phyloP scores from a whole-genome alignment of 2,797 vertebrate genomes.

The Tenualosa thibaudeaui region DNA sequence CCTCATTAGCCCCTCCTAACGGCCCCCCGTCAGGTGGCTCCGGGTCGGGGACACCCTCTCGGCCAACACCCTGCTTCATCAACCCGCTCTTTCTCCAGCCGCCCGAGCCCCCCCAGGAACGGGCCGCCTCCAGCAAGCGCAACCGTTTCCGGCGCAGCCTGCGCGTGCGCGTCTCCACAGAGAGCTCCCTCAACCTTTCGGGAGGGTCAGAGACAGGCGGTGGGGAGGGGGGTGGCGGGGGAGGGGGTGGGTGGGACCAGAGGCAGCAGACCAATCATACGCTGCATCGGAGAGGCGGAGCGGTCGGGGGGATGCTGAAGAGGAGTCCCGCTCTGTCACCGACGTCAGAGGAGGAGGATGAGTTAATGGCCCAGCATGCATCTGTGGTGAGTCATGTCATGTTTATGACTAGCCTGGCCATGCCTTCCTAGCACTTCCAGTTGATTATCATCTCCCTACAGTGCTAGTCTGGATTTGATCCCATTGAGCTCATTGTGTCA shows the following conservation, averaged over 20 bases:
- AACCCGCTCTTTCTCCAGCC: slow-evolving; percentile 80
- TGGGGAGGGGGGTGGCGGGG: slow-evolving; percentile 58
- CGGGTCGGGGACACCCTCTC: background rate
- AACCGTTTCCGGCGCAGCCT: slow-evolving; percentile 86
- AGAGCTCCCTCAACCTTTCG: slow-evolving; percentile 84
- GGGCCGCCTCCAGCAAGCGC: slow-evolving; percentile 79
- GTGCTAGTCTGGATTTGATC: too few relatives aligned
- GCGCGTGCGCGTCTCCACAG: slow-evolving; percentile 84
- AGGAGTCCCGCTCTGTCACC: slow-evolving; percentile 73
- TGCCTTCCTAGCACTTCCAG: too few relatives aligned
- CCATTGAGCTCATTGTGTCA: too few relatives aligned
- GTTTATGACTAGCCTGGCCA: too few relatives aligned
- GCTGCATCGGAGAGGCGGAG: slow-evolving; percentile 63
- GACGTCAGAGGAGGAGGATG: slow-evolving; percentile 75
- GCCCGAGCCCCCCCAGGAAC: slow-evolving; percentile 54
- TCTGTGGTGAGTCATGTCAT: background rate
- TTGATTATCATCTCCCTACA: too few relatives aligned
- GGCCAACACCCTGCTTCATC: slow-evolving; percentile 75
- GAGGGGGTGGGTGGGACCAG: background rate
- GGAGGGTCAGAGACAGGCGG: slow-evolving; percentile 72
- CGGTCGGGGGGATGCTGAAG: slow-evolving; percentile 68
- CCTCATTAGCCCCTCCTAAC: slow-evolving; percentile 31
- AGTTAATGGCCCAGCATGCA: slow-evolving; percentile 57
- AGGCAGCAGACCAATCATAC: slow-evolving; percentile 46
- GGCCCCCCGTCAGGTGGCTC: slow-evolving; percentile 30